Conservation (phyloP, 2,113 vertebrate genomes). For the Rafetus swinhoei region DNA sequence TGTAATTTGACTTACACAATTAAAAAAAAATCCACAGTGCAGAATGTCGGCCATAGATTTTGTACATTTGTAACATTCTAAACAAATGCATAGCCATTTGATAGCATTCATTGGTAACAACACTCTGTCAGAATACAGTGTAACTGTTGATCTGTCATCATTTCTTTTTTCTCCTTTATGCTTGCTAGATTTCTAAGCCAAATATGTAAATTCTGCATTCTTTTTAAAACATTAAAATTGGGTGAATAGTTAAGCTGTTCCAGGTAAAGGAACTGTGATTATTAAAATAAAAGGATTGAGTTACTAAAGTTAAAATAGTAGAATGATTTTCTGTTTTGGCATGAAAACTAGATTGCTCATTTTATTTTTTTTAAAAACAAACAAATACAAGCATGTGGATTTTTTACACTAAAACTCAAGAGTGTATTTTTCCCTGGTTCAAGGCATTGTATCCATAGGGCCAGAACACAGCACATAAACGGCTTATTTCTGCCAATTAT, state of each 20-base stretch:
- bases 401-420: constrained; percentile 13
- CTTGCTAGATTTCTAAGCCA: background rate
- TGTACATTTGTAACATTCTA: background rate
- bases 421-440: constrained; percentile 43
- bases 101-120: rapidly evolving
- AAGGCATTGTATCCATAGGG: constrained; percentile 38
- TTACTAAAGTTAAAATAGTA: background rate
- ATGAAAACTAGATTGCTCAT: background rate
- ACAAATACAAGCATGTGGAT: background rate
- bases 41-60: background rate
- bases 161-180: background rate
- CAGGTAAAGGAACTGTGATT: background rate
- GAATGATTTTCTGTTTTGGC: background rate
- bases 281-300: background rate
- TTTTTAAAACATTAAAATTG: background rate
- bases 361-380: constrained; percentile 22
- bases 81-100: background rate
- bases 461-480: constrained; percentile 1
- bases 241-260: background rate
- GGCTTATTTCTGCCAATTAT: constrained; percentile 26
- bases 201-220: background rate
- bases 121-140: background rate
- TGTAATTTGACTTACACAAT: rapidly evolving
- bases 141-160: background rate
- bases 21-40: background rate